These are phyloP conservation scores for Meandrusa payeni DNA, from an alignment of 2,888 invertebrate genomes.

Conservation along the genomic window DNA sequence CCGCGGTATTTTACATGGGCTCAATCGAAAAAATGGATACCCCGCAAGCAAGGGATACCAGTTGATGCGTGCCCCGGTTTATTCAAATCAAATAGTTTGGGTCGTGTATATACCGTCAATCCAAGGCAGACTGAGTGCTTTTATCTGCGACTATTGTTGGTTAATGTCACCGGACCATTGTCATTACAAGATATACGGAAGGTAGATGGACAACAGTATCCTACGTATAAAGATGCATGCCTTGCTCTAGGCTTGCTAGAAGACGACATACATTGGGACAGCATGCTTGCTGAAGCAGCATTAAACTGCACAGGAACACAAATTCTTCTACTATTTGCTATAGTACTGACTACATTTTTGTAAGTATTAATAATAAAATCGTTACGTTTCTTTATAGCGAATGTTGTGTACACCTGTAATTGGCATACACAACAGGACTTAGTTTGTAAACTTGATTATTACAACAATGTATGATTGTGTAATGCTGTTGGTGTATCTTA, in stretches of 20 bases:
- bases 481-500: no score
- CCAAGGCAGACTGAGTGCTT: slow-evolving; percentile 31
- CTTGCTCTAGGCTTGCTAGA: slow-evolving; percentile 32
- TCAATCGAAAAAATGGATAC: no score
- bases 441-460: no score
- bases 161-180: slow-evolving; percentile 29
- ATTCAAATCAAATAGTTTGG: slow-evolving; percentile 16
- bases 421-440: no score
- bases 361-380: no score
- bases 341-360: slow-evolving; percentile 22
- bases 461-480: no score
- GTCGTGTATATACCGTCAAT: slow-evolving; percentile 34
- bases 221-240: slow-evolving; percentile 31
- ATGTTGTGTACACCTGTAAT: no score
- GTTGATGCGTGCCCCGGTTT: not conserved
- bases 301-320: slow-evolving; percentile 32
- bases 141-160: slow-evolving; percentile 34
- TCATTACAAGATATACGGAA: slow-evolving; percentile 28
- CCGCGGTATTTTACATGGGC: not conserved
- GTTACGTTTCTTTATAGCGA: no score
- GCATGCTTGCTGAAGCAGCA: slow-evolving; percentile 24
- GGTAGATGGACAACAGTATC: slow-evolving; percentile 29
- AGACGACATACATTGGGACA: slow-evolving; percentile 27
- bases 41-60: not conserved
- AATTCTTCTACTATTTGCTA: slow-evolving; percentile 37